phyloP scores from a whole-genome alignment of 2,888 invertebrate genomes.

The Desoria tigrina region DNA sequence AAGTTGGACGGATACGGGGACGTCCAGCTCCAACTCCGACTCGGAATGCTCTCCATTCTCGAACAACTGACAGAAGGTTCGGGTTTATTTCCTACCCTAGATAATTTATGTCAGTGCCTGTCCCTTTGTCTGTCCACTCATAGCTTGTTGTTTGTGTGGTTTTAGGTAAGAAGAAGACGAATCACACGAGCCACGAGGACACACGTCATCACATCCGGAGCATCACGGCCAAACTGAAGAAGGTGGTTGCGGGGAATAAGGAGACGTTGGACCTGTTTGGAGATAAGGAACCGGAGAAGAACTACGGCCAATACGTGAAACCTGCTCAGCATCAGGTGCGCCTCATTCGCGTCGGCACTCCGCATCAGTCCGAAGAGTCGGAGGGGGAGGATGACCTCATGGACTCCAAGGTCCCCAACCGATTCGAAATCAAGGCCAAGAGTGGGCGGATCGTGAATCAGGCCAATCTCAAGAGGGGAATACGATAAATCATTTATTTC shows the following conservation, averaged over 20 bases:
- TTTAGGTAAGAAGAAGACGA: constrained; percentile 31
- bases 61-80: constrained; percentile 45
- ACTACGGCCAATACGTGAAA: constrained; percentile 41
- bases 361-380: constrained; percentile 42
- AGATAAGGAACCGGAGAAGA: constrained; percentile 27
- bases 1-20: constrained; percentile 41
- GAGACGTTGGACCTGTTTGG: constrained; percentile 25
- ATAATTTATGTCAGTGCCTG: no score
- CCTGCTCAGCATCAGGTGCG: constrained; percentile 35
- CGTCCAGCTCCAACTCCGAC: constrained; percentile 37
- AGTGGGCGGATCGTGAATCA: constrained; percentile 42
- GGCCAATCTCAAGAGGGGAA: constrained; percentile 44
- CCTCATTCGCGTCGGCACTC: constrained; percentile 45
- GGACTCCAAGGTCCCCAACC: constrained; percentile 46
- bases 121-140: no score
- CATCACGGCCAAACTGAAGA: constrained; percentile 29
- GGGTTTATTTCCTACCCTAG: no score
- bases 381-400: constrained; percentile 39
- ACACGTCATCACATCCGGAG: constrained; percentile 33
- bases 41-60: constrained; percentile 41
- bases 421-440: constrained; percentile 48
- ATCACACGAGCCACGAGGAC: constrained; percentile 17
- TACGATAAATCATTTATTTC: no score
- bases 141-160: no score
- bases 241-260: constrained; percentile 23